Conservation (phyloP, 2,888 invertebrate genomes). For the Aphidoletes aphidimyza region DNA sequence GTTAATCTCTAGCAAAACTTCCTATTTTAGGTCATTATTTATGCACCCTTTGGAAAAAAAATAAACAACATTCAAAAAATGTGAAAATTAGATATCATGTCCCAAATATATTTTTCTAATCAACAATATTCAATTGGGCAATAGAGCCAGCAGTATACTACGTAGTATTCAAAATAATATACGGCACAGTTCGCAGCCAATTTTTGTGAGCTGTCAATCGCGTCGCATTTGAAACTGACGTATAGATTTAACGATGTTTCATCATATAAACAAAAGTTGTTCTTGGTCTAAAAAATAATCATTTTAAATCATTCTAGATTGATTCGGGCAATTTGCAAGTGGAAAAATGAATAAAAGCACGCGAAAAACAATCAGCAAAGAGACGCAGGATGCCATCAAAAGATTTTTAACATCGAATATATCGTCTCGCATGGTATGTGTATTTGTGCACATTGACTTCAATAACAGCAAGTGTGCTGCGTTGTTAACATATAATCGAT, state of each 20-base stretch:
- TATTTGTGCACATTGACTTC: not conserved
- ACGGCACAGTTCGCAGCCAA: conserved; percentile 37
- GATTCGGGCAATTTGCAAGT: not conserved
- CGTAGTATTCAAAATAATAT: no score
- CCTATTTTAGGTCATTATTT: no score
- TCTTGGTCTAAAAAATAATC: no score
- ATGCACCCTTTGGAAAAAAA: no score
- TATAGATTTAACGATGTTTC: conserved; percentile 4
- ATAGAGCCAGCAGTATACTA: no score
- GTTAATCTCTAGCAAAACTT: no score
- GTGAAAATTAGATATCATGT: no score
- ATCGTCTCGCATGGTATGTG: not conserved
- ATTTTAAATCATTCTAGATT: not conserved
- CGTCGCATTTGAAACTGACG: not conserved
- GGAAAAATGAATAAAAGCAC: not conserved
- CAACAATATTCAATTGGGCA: no score
- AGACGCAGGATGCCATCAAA: conserved; percentile 15
- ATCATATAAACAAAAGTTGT: conserved; percentile 44
- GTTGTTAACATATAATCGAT: not conserved
- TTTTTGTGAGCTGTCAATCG: conserved; percentile 17
- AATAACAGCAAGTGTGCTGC: not conserved
- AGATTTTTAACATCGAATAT: not conserved
- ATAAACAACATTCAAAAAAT: no score
- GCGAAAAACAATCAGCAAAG: conserved; percentile 37
- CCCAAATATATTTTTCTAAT: no score